Percentiles rank a stretch among this genome's conserved stretches.
phyloP scores from a whole-genome alignment of 1,140 invertebrate species.

The Cydia splendana region DNA sequence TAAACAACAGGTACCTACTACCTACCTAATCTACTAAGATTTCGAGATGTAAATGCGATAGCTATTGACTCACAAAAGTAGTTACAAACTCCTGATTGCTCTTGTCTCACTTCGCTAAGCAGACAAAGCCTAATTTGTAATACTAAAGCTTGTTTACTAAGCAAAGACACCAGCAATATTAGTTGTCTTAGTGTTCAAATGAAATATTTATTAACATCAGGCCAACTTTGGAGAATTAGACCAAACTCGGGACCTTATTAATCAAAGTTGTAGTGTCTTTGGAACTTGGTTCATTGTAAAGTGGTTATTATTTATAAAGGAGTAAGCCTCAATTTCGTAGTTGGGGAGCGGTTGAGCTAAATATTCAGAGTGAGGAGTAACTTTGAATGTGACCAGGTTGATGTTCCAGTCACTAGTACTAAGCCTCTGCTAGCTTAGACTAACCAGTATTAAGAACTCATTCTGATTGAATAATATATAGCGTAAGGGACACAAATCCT shows the following conservation, averaged over 20 bases:
- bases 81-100: constrained; percentile 13
- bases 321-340: constrained; percentile 12
- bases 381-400: constrained; percentile 7
- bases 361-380: constrained; percentile 11
- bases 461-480: neutral
- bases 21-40: neutral
- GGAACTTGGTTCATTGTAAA: neutral
- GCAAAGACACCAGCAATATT: constrained; percentile 12
- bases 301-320: constrained; percentile 7
- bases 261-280: constrained; percentile 14
- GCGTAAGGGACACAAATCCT: no score
- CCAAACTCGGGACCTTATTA: constrained; percentile 12
- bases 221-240: constrained; percentile 4
- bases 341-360: neutral
- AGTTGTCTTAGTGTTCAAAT: constrained; percentile 17
- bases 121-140: constrained; percentile 17
- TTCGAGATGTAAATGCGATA: neutral
- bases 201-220: constrained; percentile 15
- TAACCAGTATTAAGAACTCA: neutral
- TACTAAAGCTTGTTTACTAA: constrained; percentile 8
- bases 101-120: neutral
- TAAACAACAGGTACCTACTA: neutral
- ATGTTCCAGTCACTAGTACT: neutral
- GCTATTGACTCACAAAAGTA: constrained; percentile 6
- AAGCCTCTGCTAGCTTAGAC: no score